A percentile compares a stretch with the other conserved stretches of the same genome.
These are phyloP conservation scores for Euborellia annulipes DNA, from an alignment of 1,140 invertebrate species.

Conservation along the genomic window DNA sequence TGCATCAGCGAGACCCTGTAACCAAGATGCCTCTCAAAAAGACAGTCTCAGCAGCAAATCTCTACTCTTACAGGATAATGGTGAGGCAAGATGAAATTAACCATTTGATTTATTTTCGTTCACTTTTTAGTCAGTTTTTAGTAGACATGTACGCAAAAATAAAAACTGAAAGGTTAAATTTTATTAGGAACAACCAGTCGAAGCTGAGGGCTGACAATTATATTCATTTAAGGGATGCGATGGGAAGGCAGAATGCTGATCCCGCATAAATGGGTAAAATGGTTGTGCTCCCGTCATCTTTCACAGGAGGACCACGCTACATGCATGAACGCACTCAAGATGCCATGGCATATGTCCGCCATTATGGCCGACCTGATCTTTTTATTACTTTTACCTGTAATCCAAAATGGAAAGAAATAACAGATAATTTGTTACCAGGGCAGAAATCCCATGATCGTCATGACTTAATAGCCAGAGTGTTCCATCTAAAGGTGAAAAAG, in stretches of 20 bases:
- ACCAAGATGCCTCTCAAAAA: no score
- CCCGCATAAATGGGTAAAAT: slow-evolving; percentile 12
- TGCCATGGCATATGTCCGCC: slow-evolving; percentile 26
- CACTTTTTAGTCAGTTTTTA: slow-evolving; percentile 23
- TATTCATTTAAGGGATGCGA: slow-evolving; percentile 21
- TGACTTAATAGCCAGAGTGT: slow-evolving; percentile 30
- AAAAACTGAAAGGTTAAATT: slow-evolving; percentile 27
- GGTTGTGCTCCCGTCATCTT: slow-evolving; percentile 24
- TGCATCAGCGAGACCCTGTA: no score
- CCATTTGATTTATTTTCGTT: slow-evolving; percentile 7
- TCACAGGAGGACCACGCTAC: slow-evolving; percentile 24
- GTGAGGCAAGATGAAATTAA: slow-evolving; percentile 9
- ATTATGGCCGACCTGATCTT: slow-evolving; percentile 26
- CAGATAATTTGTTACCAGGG: slow-evolving; percentile 16
- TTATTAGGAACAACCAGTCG: slow-evolving; percentile 28
- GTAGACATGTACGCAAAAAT: slow-evolving; percentile 34
- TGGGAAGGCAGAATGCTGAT: slow-evolving; percentile 10
- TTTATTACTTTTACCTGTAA: slow-evolving; percentile 32
- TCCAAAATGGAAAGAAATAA: slow-evolving; percentile 31
- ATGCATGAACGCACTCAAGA: slow-evolving; percentile 31
- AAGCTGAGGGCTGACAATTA: slow-evolving; percentile 31
- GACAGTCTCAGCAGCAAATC: no score
- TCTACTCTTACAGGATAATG: no score
- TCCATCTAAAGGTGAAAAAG: slow-evolving; percentile 26
- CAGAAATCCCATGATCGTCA: slow-evolving; percentile 23